phyloP scores from a whole-genome alignment of 1,140 invertebrate species.

The Melitaea cinxia region DNA sequence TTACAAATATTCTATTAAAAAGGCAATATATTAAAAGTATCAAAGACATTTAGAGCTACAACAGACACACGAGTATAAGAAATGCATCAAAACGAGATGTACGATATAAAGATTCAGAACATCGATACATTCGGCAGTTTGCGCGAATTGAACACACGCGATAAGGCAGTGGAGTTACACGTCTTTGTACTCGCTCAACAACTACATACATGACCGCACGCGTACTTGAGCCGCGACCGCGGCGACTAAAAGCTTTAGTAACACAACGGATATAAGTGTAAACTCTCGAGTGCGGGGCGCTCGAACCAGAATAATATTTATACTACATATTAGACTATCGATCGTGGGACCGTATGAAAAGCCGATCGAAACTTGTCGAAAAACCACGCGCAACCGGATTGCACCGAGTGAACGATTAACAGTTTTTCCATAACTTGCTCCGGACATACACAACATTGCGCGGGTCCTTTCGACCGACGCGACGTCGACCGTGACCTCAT shows the following conservation, averaged over 20 bases:
- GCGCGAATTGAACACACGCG: constrained; percentile 51
- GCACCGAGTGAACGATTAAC: neutral
- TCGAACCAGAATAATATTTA: neutral
- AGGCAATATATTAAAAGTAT: neutral
- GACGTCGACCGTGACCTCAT: neutral
- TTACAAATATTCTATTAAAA: constrained; percentile 4
- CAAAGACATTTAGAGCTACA: neutral
- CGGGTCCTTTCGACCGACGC: no score
- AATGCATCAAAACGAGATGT: neutral
- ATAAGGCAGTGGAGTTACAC: constrained; percentile 51
- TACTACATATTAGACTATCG: neutral
- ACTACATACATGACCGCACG: neutral
- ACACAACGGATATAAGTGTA: neutral
- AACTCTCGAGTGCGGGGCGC: neutral
- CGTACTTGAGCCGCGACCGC: neutral
- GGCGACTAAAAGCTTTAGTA: neutral
- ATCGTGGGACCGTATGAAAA: no score
- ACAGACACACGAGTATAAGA: neutral
- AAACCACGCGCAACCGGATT: neutral
- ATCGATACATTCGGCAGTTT: neutral
- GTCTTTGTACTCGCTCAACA: constrained; percentile 31
- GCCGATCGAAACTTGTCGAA: no score
- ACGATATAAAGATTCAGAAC: neutral
- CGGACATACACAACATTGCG: neutral
- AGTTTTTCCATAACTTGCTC: neutral